Evolutionary conservation across 2,113 vertebrate genomes (phyloP), one percentile per base, ranked within the genome.

Genomic region (Carlito syrichta): DNA sequence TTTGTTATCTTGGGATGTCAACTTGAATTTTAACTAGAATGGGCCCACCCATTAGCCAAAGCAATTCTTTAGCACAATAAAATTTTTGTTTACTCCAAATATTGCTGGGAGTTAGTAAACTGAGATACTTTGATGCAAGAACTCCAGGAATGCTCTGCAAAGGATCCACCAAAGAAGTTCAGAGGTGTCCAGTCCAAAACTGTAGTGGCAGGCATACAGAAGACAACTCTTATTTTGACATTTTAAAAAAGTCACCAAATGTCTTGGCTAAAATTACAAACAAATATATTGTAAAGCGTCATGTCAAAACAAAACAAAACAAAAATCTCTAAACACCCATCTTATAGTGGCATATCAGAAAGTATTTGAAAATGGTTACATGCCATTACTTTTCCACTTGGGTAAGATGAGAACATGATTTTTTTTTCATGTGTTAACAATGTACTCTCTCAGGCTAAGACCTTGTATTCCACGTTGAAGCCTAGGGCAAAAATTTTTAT

Each of bases 401-500:
- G 69, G 82, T 92, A 94, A 98, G 95, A 87, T 94, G 97, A 94
- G 97, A 98, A 96, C 87, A 93, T 68, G 91, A 35, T 97, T 96
- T 97, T 98, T 94, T 68, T 94, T 88, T 60, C 87, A 97, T 92
- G 76, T 98, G 95, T 97, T 98, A 98, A 95, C 98, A 98, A 97
- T 95, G 58, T 97, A 97, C 77, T 94, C 71, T 98, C 96, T 88
- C 76, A 79, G 54, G 95, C 96, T 97, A 95, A 96, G 90, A 98
- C 94, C 86, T 98, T 98, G 91, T 96, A 92, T 95, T 97, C 85
- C 91, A 97, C 98, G 86, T 97, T 96, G 95, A 90, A 98, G 96
- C 98, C 98, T 22, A 84, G 76, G 98, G 97, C 98, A 97, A 97
- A n/a, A 78, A 97, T 97, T 98, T 98, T 98, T 98, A 98, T 95